These are phyloP conservation scores for Pilophorus perplexus DNA, from an alignment of 2,888 invertebrate genomes.

Conservation along the genomic window DNA sequence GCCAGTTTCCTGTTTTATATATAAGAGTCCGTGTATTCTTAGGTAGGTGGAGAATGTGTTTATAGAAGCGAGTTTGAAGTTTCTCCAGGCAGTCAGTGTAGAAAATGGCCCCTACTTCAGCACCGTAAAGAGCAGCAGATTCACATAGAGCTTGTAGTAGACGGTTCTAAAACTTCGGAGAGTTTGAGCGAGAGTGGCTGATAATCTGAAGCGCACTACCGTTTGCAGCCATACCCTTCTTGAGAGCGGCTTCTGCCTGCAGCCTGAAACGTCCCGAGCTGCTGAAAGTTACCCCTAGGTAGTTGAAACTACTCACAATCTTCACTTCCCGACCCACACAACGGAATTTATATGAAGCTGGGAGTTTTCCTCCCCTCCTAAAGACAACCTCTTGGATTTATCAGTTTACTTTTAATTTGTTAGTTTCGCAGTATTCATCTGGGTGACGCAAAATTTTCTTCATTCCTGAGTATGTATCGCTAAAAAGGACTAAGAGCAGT, in stretches of 20 bases:
- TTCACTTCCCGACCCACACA: too few relatives aligned
- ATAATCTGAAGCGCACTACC: neutral
- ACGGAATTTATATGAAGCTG: neutral
- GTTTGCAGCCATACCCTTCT: constrained; percentile 1
- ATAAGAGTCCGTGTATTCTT: constrained; percentile 5
- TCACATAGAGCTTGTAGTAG: neutral
- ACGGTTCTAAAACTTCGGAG: neutral
- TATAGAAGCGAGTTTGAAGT: neutral
- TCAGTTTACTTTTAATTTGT: constrained; percentile 14
- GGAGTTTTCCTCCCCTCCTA: too few relatives aligned
- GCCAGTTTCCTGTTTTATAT: constrained; percentile 1
- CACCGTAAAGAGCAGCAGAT: neutral
- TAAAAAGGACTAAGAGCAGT: constrained; percentile 9
- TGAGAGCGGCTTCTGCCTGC: constrained; percentile 11
- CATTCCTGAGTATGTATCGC: neutral
- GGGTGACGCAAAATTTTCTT: neutral
- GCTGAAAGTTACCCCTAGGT: constrained; percentile 4
- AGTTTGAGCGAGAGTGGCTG: neutral
- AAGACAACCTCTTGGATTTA: neutral
- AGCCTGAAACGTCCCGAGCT: too few relatives aligned
- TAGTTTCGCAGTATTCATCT: constrained; percentile 4
- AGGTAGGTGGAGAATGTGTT: neutral
- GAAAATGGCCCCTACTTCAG: constrained; percentile 6
- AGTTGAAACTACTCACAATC: neutral
- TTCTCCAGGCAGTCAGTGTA: neutral